Evolutionary conservation across 2,888 invertebrate species (phyloP), one percentile per base, ranked within the genome.

Genomic region (Melikaiella ostensackeni): DNA sequence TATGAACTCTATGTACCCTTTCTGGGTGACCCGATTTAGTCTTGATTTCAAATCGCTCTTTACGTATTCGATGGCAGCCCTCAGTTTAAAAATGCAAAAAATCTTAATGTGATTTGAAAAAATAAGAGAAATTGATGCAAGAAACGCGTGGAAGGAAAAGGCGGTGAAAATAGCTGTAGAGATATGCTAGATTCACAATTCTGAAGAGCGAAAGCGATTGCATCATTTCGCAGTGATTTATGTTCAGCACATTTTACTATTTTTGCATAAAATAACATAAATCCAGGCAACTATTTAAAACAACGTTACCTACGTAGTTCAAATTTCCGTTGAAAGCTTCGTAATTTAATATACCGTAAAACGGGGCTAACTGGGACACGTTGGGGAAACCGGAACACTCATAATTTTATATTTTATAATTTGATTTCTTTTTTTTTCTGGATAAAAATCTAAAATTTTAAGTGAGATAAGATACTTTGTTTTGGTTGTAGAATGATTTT

Each of bases 1-100:
- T 70, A 30, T 70, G 46, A 46, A 27, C 50, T 50, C 30, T 46
- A 11, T 50, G 70, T 50, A 70, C 38, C n/a, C 70, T 70, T 70
- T 70, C 70, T 55, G 46, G 70, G 70, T 70, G 70, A 70, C 70
- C 70, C 50, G 50, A 50, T 70, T 33, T 55, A 70, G 50, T 21
- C 50, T 27, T 42, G 16, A 70, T 33, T 70, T 33, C 50, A 70
- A 70, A 70, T 70, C 50, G 30, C 46, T 70, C 50, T 70, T 70
- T 55, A 50, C 50, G 13, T 50, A 50, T 70, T 70, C 70, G 30
- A 70, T 33, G 16, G 59, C 59, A 59, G 5, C 11, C 57, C 57
- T 57, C 24, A 13, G 5, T 57, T 24, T 57, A 24, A 59, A 13
- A 59, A 59, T 59, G 27, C 24, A 59, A 59, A 59, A 27, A 24